Evolutionary conservation across 2,888 invertebrate species (phyloP), one percentile per base, ranked within the genome.

Genomic region (Perithous albicinctus): DNA sequence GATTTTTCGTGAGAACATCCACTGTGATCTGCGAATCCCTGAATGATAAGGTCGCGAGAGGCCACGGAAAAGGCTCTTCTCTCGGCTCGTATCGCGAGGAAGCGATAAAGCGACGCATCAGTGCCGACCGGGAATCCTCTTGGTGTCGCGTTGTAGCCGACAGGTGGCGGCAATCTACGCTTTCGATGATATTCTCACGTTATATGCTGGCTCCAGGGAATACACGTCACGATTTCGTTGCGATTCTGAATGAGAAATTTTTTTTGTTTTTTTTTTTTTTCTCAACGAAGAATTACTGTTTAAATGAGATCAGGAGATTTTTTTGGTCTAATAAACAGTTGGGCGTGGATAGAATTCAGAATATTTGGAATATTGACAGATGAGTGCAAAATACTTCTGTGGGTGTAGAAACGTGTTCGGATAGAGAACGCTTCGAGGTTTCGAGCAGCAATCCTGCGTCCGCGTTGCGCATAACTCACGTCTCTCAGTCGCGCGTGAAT

Each of bases 161-260:
- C 38, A 88, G 89, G 79, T 89, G 89, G 86, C 88, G 59, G 61
- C 84, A 86, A 75, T 5, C 15, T 85, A 69, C 54, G 66, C 82
- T 85, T 85, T 61, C 23, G 29, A 15, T 59, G 23, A 59, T 48
- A 59, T 46, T 10, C 26, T 38, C 67, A 8, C 38, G 38, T 15
- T 4, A 38, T 18, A 35, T 26, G 32, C n/a, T 51, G 8, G 51
- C 8, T 23, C 51, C 20, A 18, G 10, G 7, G 51, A 8, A 51
- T 20, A 2, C 10, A 23, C 41, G 23, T 23, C 32, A 29, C 10
- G 18, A 56, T 12, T 29, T 56, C 5, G 6, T 29, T 56, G 26
- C n/a, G 56, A 56, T 29, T 29, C 12, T 26, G 4, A 15, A n/a
- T 56, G 29, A 2, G 4, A n/a, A n/a, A 29, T 20, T n/a, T n/a